These are phyloP conservation scores for Orcinus orca DNA, from an alignment of 2,113 vertebrate genomes.

Conservation along the genomic window DNA sequence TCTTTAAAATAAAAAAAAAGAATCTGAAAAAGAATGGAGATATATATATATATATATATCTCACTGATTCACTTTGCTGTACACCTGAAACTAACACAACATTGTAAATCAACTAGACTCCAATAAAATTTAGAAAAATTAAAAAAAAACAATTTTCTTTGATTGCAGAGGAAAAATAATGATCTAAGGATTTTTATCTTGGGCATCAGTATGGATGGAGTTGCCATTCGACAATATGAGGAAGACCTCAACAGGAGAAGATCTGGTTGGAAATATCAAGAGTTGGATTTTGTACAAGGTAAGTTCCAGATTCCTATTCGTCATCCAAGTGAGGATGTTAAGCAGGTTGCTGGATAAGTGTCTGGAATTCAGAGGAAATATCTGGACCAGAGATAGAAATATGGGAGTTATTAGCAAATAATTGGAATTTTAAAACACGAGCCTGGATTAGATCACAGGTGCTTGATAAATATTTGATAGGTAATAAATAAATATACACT, in stretches of 20 bases:
- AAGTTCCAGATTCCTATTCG: conserved; percentile 13
- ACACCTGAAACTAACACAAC: too few relatives aligned
- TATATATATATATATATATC: too few relatives aligned
- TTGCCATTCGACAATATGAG: background rate
- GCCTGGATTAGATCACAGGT: background rate
- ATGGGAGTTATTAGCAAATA: conserved; percentile 8
- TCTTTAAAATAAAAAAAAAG: too few relatives aligned
- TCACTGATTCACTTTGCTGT: too few relatives aligned
- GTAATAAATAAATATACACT: background rate
- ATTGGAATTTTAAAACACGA: conserved; percentile 10
- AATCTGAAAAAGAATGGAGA: too few relatives aligned
- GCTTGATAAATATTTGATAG: conserved; percentile 33
- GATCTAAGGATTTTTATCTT: background rate
- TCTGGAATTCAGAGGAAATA: background rate
- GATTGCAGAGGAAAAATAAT: background rate
- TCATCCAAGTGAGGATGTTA: background rate
- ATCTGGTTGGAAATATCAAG: background rate
- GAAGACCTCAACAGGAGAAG: background rate
- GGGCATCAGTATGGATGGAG: background rate
- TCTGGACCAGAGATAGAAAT: background rate
- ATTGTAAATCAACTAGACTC: too few relatives aligned
- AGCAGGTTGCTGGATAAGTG: background rate
- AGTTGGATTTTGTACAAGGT: background rate
- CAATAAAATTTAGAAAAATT: too few relatives aligned
- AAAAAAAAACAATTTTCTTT: too few relatives aligned